phyloP scores from a whole-genome alignment of 2,113 vertebrate genomes.

The Rhipidura dahli region DNA sequence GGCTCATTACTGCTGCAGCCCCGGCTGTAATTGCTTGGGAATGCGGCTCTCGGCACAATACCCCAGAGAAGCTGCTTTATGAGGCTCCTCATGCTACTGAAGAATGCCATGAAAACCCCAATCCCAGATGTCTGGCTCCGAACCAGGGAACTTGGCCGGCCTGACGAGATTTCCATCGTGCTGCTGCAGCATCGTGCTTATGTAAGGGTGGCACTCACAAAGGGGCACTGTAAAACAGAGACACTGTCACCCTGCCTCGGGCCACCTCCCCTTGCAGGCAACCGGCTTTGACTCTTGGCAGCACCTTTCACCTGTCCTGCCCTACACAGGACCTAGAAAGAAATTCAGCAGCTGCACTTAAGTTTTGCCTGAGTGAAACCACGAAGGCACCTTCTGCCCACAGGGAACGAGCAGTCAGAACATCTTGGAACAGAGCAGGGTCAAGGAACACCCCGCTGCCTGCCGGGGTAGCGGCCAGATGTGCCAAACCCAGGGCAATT shows the following conservation, averaged over 20 bases:
- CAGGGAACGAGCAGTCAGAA: background rate
- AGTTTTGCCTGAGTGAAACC: background rate
- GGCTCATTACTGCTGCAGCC: constrained; percentile 28
- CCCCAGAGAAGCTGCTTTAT: background rate
- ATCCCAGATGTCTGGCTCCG: background rate
- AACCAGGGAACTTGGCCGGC: background rate
- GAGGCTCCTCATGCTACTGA: background rate
- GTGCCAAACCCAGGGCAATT: background rate
- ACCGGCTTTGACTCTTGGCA: accelerated
- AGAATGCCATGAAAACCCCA: background rate
- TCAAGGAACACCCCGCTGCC: background rate
- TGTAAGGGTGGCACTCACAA: background rate
- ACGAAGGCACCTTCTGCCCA: accelerated
- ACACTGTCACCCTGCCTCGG: accelerated
- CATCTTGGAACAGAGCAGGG: background rate
- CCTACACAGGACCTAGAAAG: background rate
- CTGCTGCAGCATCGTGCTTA: background rate
- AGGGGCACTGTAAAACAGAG: background rate
- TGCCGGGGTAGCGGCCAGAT: too few relatives aligned
- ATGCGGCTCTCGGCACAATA: background rate
- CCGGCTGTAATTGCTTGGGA: constrained; percentile 7
- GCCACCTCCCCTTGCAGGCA: background rate
- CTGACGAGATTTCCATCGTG: background rate
- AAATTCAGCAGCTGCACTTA: background rate
- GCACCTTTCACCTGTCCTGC: accelerated